phyloP scores from a whole-genome alignment of 1,140 invertebrate species.

The Drosophila ananassae region DNA sequence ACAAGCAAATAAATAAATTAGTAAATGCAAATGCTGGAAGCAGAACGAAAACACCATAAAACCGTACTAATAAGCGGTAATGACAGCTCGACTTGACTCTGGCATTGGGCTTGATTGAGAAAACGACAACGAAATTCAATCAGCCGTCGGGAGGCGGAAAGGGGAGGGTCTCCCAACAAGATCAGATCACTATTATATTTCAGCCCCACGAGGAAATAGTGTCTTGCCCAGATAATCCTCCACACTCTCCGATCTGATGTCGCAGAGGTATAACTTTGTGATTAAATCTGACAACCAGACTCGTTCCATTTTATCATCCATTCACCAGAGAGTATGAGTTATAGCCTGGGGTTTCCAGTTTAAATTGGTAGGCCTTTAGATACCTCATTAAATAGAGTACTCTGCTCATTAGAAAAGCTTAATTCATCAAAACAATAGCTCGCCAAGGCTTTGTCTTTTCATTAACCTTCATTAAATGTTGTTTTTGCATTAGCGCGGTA shows the following conservation, averaged over 20 bases:
- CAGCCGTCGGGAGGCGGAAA: slow-evolving; percentile 15
- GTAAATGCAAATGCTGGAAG: slow-evolving; percentile 40
- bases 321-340: background rate
- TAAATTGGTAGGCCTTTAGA: slow-evolving; percentile 6
- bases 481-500: background rate
- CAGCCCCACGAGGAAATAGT: slow-evolving; percentile 8
- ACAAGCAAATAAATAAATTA: slow-evolving; percentile 61
- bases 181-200: slow-evolving; percentile 6
- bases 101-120: slow-evolving; percentile 52
- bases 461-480: slow-evolving; percentile 18
- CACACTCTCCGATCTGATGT: slow-evolving; percentile 5
- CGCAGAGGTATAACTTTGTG: background rate
- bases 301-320: background rate
- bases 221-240: slow-evolving; percentile 23
- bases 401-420: slow-evolving; percentile 24
- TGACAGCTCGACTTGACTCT: slow-evolving; percentile 61
- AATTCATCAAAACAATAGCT: slow-evolving; percentile 3
- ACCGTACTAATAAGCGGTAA: slow-evolving; percentile 56
- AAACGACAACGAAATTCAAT: slow-evolving; percentile 64
- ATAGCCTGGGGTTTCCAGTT: slow-evolving; percentile 10
- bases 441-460: slow-evolving; percentile 3
- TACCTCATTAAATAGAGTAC: slow-evolving; percentile 24
- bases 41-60: slow-evolving; percentile 7
- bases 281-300: background rate
- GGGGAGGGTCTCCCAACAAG: background rate